Percentiles rank a stretch among this genome's conserved stretches.
Evolutionary conservation across 2,113 vertebrate species (phyloP).

Genomic region (Plestiodon gilberti): DNA sequence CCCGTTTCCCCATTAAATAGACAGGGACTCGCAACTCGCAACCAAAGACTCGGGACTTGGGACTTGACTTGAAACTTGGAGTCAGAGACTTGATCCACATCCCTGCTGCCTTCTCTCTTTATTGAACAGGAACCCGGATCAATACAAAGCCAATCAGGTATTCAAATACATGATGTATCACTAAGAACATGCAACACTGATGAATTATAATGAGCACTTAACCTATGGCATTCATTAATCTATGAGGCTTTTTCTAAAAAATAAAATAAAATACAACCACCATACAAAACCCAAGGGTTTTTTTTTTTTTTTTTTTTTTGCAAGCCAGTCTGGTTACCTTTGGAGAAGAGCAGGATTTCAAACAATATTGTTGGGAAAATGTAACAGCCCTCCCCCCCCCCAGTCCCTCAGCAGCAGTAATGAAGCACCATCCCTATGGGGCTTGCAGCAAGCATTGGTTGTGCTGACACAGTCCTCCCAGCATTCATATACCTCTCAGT

Average conservation of each 20-base stretch:
- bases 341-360: not conserved
- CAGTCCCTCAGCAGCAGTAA: not conserved
- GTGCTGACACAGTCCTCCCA: not conserved
- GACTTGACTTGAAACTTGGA: too few relatives aligned
- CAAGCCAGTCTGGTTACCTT: not conserved
- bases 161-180: not conserved
- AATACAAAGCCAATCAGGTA: constrained; percentile 8
- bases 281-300: too few relatives aligned
- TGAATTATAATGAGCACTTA: not conserved
- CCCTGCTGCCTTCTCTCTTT: constrained; percentile 7
- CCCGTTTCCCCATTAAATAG: too few relatives aligned
- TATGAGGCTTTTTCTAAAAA: not conserved
- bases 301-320: too few relatives aligned
- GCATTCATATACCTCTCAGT: not conserved
- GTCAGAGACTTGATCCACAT: too few relatives aligned
- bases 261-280: too few relatives aligned
- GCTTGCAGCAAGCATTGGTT: not conserved
- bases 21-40: too few relatives aligned
- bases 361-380: not conserved
- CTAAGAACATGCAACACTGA: not conserved
- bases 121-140: not conserved
- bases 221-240: not conserved
- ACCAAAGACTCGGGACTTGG: too few relatives aligned
- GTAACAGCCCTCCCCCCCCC: not conserved
- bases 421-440: not conserved